Percentiles rank a stretch among this genome's conserved stretches.
These are phyloP conservation scores for Tiliqua scincoides DNA, from an alignment of 2,113 vertebrate genomes.

Conservation along the genomic window DNA sequence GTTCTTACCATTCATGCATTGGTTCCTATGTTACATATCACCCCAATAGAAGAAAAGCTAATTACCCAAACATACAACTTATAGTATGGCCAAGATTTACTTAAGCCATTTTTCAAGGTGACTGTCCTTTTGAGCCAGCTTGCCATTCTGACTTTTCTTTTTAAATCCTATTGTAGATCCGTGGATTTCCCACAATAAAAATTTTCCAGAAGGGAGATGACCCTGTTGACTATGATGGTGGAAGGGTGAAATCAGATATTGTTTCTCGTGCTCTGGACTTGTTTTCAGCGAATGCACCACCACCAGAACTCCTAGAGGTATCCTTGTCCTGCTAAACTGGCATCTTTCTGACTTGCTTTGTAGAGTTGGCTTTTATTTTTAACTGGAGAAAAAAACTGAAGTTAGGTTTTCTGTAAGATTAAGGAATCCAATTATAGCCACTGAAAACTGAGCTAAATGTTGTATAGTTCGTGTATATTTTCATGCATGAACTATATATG, in stretches of 20 bases:
- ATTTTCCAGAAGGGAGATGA: conserved; percentile 95
- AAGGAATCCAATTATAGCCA: too few relatives aligned
- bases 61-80: neutral
- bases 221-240: conserved; percentile 91
- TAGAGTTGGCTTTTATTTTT: conserved; percentile 4
- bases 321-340: neutral
- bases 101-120: too few relatives aligned
- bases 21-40: neutral
- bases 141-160: neutral
- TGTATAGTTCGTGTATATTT: too few relatives aligned
- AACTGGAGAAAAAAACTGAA: neutral
- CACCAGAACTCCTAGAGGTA: conserved; percentile 92
- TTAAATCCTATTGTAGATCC: conserved; percentile 79
- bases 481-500: too few relatives aligned
- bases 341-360: neutral
- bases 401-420: neutral
- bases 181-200: conserved; percentile 96
- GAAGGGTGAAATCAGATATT: conserved; percentile 88
- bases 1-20: neutral
- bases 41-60: neutral
- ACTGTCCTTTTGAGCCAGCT: neutral
- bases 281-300: conserved; percentile 89
- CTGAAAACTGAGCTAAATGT: too few relatives aligned
- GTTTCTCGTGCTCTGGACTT: conserved; percentile 87
- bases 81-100: too few relatives aligned